phyloP scores from a whole-genome alignment of 2,797 vertebrate species.

The Buphagus erythrorhynchus region DNA sequence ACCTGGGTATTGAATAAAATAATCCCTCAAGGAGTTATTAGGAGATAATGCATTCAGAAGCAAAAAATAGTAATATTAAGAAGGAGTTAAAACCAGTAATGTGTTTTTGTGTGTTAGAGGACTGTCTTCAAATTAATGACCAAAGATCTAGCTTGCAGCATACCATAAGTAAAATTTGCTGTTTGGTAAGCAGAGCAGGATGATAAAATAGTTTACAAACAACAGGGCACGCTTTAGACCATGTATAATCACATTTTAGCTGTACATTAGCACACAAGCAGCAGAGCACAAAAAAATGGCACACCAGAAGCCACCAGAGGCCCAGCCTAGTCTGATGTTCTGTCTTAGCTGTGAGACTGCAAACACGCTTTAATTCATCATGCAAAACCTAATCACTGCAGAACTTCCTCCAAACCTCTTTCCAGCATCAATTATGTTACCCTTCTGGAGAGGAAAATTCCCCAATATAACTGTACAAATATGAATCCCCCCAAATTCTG shows the following conservation, averaged over 20 bases:
- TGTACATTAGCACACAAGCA: background rate
- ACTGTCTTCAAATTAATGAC: background rate
- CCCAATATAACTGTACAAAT: background rate
- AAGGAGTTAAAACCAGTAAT: background rate
- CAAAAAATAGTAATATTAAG: background rate
- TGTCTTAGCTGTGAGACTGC: background rate
- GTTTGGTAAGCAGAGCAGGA: background rate
- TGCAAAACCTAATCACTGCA: background rate
- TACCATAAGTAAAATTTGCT: background rate
- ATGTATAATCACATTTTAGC: background rate
- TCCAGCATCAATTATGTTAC: background rate
- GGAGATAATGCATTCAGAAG: constrained; percentile 13
- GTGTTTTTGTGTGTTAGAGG: background rate
- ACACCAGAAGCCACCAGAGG: background rate
- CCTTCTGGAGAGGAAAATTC: background rate
- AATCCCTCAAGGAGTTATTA: constrained; percentile 29
- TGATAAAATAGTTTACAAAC: background rate
- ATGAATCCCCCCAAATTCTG: background rate
- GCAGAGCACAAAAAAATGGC: background rate
- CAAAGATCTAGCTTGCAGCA: background rate
- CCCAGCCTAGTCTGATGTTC: background rate
- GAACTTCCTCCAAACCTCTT: background rate
- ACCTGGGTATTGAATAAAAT: constrained; percentile 21
- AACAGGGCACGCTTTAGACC: background rate
- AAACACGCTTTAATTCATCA: background rate